Base-by-base conservation (phyloP, 1,140 invertebrate species). In the Drosophila jambulina region DNA sequence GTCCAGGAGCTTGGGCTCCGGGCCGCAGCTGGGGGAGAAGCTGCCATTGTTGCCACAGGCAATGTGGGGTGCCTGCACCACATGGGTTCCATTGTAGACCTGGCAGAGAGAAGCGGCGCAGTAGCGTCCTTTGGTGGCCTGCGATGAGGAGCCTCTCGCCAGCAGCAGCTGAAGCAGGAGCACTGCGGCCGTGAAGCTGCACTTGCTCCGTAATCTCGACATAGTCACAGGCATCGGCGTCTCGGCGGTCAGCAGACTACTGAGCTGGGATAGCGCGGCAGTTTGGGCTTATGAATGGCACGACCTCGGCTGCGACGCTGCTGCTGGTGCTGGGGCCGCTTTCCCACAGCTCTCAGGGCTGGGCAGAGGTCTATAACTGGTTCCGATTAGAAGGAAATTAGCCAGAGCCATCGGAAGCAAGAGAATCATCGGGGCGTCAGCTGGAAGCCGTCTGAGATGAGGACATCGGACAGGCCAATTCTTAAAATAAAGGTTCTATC, bases 81-180 rank as follows among this genome's bases (percentile, higher is more conserved):
- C 40, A 65, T 92, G 81, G n/a, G 70, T 92, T 17, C 91, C 91
- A 62, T 92, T 92, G 48, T 65, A 92, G 8, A 87, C 45, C 49
- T 77, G 71, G 42, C 91, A 92, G 2, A 92, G 65, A 4, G 74
- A 25, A 0, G 78, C 60, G 0, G 19, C 61, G 36, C 84, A 86
- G 49, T 91, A 92, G 21, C 75, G 57, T 1, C 43, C 48, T 3
- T 9, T 9, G 17, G 38, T 12, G 10, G 12, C 17, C n/a, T 42
- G 40, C n/a, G 40, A 10, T 19, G 40, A 21, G 4, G 60, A 29
- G 17, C 45, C 23, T 17, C 12, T 7, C 12, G 29, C 38, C 32
- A 38, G 29, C 19, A 29, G 61, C 38, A 57, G 46, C 25, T 45
- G 42, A 23, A 65, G 46, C 21, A 80, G 53, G 56, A 82, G 79